These are phyloP conservation scores for Galerucella calmariensis DNA, from an alignment of 2,888 invertebrate species.

Conservation along the genomic window DNA sequence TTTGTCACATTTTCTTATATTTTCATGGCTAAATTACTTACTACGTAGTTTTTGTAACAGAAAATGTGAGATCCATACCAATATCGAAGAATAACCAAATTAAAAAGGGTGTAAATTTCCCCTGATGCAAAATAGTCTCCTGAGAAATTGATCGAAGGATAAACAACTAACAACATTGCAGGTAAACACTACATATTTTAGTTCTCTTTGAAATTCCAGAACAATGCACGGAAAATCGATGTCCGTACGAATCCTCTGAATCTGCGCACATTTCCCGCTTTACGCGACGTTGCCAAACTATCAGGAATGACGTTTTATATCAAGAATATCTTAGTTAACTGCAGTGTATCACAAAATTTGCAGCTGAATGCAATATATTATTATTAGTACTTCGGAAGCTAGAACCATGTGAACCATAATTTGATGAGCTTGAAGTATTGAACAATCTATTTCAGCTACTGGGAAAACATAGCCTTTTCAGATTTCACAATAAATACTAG, in stretches of 20 bases:
- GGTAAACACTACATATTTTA: constrained; percentile 16
- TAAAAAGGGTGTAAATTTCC: background rate
- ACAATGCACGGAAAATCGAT: constrained; percentile 11
- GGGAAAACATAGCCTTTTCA: no score
- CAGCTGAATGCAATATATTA: background rate
- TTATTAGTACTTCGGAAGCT: no score
- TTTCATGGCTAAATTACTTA: no score
- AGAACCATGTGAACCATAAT: no score
- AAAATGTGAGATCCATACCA: no score
- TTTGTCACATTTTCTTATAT: no score
- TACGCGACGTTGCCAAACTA: background rate
- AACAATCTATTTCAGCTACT: no score
- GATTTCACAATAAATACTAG: no score
- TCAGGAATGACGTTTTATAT: background rate
- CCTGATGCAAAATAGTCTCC: background rate
- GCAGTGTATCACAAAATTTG: background rate
- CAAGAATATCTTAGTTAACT: no score
- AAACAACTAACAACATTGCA: background rate
- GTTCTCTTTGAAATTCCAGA: constrained; percentile 2
- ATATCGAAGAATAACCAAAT: background rate
- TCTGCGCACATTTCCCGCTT: background rate
- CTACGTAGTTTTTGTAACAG: background rate
- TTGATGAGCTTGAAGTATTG: no score
- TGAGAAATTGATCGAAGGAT: background rate
- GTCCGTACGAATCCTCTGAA: background rate